Conservation (phyloP, 1,140 invertebrate genomes). For the Drosophila eugracilis region DNA sequence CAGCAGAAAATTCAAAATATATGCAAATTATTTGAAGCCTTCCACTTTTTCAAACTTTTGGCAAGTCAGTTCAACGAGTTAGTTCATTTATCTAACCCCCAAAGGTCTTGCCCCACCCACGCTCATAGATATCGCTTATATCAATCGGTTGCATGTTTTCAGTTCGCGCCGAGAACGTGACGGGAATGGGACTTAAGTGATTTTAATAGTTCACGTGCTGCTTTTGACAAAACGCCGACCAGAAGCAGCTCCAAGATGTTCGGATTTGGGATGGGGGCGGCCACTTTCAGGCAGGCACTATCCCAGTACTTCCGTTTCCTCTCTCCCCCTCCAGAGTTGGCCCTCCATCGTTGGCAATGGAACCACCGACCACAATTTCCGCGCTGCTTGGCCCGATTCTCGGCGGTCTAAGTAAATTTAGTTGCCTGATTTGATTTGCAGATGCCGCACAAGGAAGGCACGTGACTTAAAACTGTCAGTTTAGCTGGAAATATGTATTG, state of each 20-base stretch:
- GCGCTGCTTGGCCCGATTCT: constrained; percentile 24
- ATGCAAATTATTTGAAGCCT: constrained; percentile 64
- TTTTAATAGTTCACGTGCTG: constrained; percentile 83
- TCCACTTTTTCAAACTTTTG: constrained; percentile 49
- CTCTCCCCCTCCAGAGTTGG: constrained; percentile 25
- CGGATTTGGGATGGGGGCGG: not conserved
- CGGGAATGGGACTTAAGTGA: constrained; percentile 81
- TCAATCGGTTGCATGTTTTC: constrained; percentile 73
- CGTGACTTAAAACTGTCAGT: constrained; percentile 76
- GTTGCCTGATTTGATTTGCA: constrained; percentile 64
- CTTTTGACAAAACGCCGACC: constrained; percentile 74
- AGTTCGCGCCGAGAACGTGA: constrained; percentile 63
- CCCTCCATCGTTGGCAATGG: constrained; percentile 47
- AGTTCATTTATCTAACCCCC: constrained; percentile 58
- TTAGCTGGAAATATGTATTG: constrained; percentile 24
- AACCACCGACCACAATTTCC: constrained; percentile 58
- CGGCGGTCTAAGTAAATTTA: constrained; percentile 63
- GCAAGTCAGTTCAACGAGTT: constrained; percentile 33
- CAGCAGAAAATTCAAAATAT: too few relatives aligned
- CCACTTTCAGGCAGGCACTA: constrained; percentile 37
- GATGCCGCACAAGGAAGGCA: constrained; percentile 52
- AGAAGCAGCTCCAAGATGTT: constrained; percentile 6
- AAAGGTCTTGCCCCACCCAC: constrained; percentile 13
- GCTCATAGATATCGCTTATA: constrained; percentile 58
- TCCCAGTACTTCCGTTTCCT: constrained; percentile 44